Evolutionary conservation across 2,113 vertebrate genomes (phyloP).

Genomic region (Callionymus lyra): DNA sequence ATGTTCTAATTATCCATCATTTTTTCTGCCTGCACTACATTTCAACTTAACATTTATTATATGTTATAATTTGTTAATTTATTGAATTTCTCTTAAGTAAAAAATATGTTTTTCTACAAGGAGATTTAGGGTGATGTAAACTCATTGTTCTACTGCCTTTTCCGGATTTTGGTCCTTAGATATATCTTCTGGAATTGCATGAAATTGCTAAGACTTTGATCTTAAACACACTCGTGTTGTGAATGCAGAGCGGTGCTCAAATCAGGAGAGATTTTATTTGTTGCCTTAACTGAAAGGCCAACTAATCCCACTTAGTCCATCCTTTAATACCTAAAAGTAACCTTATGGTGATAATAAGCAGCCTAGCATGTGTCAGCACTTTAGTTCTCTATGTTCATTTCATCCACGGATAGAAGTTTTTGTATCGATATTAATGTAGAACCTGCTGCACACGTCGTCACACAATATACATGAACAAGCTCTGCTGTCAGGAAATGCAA

Average conservation of each 20-base stretch:
- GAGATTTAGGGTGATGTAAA: too few relatives aligned
- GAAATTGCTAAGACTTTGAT: conserved; percentile 33
- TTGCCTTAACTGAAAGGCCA: too few relatives aligned
- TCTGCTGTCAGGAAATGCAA: conserved; percentile 8
- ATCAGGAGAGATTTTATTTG: too few relatives aligned
- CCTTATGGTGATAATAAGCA: conserved; percentile 17
- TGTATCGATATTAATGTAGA: too few relatives aligned
- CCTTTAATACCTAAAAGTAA: conserved; percentile 1
- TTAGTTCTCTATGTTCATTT: conserved; percentile 17
- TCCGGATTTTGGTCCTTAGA: conserved; percentile 11
- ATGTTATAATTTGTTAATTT: too few relatives aligned
- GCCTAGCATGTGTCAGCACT: conserved; percentile 24
- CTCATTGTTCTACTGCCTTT: too few relatives aligned
- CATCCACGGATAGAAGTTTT: conserved; percentile 15
- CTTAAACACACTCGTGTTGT: conserved; percentile 2
- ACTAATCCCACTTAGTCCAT: too few relatives aligned
- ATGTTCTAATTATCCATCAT: too few relatives aligned
- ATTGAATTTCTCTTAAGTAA: too few relatives aligned
- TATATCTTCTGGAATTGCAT: conserved; percentile 40
- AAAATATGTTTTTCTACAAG: too few relatives aligned
- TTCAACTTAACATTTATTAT: too few relatives aligned
- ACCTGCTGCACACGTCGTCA: conserved; percentile 6
- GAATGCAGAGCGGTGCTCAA: background rate
- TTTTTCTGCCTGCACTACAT: too few relatives aligned
- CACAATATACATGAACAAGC: conserved; percentile 13